Percentiles rank a stretch among this genome's conserved stretches.
phyloP scores from a whole-genome alignment of 2,888 invertebrate species.

The Apodemia hepburni region DNA sequence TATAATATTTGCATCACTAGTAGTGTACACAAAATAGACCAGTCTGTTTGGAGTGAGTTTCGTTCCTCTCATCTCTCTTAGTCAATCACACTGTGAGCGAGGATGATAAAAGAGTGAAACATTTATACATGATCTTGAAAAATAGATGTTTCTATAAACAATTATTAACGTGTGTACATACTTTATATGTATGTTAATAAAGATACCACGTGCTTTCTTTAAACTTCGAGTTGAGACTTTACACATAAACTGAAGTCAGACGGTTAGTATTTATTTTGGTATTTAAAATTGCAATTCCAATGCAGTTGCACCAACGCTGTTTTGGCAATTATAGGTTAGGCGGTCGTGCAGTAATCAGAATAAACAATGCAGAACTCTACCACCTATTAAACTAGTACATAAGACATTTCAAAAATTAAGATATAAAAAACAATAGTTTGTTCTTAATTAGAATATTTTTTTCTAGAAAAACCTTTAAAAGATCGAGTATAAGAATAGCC shows the following conservation, averaged over 20 bases:
- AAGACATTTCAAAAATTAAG: too few relatives aligned
- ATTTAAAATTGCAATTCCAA: too few relatives aligned
- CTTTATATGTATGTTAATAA: background rate
- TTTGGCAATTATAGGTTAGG: too few relatives aligned
- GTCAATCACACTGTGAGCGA: background rate
- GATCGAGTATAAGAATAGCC: too few relatives aligned
- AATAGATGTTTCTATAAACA: background rate
- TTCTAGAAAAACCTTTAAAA: background rate
- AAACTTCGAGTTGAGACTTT: background rate
- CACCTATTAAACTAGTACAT: too few relatives aligned
- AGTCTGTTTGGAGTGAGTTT: background rate
- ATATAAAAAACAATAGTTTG: background rate
- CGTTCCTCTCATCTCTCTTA: background rate
- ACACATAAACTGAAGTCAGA: too few relatives aligned
- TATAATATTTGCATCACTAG: too few relatives aligned
- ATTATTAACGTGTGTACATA: too few relatives aligned
- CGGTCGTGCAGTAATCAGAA: background rate
- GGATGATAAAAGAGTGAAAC: background rate
- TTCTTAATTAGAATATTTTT: background rate
- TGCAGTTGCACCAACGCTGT: too few relatives aligned
- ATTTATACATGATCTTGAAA: background rate
- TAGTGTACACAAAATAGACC: too few relatives aligned
- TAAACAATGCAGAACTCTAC: background rate
- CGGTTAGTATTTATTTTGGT: too few relatives aligned
- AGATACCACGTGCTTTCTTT: background rate